Conservation (phyloP, 2,797 vertebrate species). For the Gymnocypris eckloni region DNA sequence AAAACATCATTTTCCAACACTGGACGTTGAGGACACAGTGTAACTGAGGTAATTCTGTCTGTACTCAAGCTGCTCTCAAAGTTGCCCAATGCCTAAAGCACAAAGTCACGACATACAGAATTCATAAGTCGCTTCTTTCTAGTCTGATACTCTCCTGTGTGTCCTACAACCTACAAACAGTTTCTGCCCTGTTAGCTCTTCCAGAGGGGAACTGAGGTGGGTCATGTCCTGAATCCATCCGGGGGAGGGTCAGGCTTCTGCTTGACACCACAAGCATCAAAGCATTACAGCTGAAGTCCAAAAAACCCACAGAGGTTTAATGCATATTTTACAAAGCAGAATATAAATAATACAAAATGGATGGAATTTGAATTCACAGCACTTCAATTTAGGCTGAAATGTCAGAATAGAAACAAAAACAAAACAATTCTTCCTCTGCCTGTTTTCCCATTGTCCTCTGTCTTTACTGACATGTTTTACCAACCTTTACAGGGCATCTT, state of each 20-base stretch:
- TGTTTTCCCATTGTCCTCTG: slow-evolving; percentile 1
- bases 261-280: slow-evolving; percentile 44
- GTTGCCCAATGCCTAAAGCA: slow-evolving; percentile 44
- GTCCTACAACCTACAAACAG: slow-evolving; percentile 43
- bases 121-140: slow-evolving; percentile 56
- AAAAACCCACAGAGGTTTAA: slow-evolving; percentile 9
- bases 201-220: slow-evolving; percentile 38
- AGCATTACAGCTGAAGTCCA: slow-evolving; percentile 17
- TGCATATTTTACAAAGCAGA: slow-evolving; percentile 50
- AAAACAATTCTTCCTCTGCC: neutral
- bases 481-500: slow-evolving; percentile 51
- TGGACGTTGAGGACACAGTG: slow-evolving; percentile 9
- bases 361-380: slow-evolving; percentile 24
- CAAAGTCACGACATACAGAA: slow-evolving; percentile 58
- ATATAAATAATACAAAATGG: slow-evolving; percentile 44
- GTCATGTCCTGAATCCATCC: slow-evolving; percentile 50
- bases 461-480: slow-evolving; percentile 47
- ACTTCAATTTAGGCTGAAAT: slow-evolving; percentile 39
- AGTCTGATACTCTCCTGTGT: slow-evolving; percentile 41
- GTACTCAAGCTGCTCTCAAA: slow-evolving; percentile 19
- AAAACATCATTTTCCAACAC: neutral
- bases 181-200: slow-evolving; percentile 46
- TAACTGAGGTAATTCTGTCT: slow-evolving; percentile 28
- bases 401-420: neutral
- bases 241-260: slow-evolving; percentile 46